Percentiles rank a stretch among this genome's conserved stretches.
These are phyloP conservation scores for Rhopalosiphum padi DNA, from an alignment of 1,140 invertebrate genomes.

Conservation along the genomic window DNA sequence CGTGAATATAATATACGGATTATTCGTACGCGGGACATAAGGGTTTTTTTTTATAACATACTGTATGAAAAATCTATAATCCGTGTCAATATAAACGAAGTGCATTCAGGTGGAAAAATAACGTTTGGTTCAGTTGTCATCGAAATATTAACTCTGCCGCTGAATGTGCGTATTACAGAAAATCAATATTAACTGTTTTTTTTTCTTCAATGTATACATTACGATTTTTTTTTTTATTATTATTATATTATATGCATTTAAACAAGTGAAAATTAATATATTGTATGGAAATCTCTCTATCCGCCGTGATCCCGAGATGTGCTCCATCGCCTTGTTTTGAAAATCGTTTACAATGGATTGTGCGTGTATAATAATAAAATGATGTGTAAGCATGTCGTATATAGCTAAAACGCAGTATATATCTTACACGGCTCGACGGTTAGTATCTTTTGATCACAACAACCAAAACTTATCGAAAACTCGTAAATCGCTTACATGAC, in stretches of 20 bases:
- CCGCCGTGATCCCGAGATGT: background rate
- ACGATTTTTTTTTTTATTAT: background rate
- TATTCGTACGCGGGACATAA: background rate
- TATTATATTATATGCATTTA: background rate
- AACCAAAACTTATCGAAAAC: background rate
- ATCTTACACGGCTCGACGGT: background rate
- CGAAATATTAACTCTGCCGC: background rate
- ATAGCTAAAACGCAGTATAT: background rate
- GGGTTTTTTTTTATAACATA: background rate
- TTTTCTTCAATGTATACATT: background rate
- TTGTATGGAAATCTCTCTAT: background rate
- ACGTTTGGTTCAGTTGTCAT: slow-evolving; percentile 1
- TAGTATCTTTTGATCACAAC: background rate
- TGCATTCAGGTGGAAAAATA: background rate
- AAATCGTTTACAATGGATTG: background rate
- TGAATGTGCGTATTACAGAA: background rate
- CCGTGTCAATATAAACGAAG: background rate
- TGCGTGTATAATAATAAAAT: background rate
- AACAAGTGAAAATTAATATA: background rate
- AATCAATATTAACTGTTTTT: background rate
- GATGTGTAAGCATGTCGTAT: background rate
- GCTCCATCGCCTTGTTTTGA: background rate
- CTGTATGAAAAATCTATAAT: background rate
- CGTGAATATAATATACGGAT: background rate
- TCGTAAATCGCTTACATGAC: background rate